Percentiles rank a stretch among this genome's conserved stretches.
These are phyloP conservation scores for Puntigrus tetrazona DNA, from an alignment of 2,113 vertebrate genomes.

Conservation along the genomic window DNA sequence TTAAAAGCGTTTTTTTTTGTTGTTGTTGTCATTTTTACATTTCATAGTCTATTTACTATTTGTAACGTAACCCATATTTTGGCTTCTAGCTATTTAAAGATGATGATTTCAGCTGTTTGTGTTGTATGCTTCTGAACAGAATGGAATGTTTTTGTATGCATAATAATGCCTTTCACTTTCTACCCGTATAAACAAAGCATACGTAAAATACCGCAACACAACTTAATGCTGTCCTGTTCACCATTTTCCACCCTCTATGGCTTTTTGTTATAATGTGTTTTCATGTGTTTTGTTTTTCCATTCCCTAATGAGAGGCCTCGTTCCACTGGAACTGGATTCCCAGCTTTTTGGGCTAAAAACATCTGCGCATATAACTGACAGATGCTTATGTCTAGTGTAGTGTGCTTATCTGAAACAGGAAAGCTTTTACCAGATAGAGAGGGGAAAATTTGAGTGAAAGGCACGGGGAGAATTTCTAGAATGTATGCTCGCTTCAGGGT, in stretches of 20 bases:
- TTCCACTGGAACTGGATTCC: conserved; percentile 8
- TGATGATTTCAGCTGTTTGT: neutral
- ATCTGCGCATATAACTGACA: conserved; percentile 17
- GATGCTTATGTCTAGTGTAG: conserved; percentile 32
- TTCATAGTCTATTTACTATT: neutral
- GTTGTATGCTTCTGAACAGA: neutral
- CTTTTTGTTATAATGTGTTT: conserved; percentile 48
- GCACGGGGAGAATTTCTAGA: neutral
- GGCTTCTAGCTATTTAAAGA: neutral
- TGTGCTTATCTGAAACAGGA: conserved; percentile 31
- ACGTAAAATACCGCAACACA: neutral
- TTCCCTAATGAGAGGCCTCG: conserved; percentile 32
- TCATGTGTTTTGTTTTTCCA: conserved; percentile 42
- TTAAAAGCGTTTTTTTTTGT: too few relatives aligned
- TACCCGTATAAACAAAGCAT: neutral
- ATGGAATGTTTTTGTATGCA: neutral
- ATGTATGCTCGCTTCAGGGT: neutral
- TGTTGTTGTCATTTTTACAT: neutral
- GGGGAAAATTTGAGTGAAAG: neutral
- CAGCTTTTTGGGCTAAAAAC: conserved; percentile 20
- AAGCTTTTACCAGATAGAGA: conserved; percentile 7
- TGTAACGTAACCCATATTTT: neutral
- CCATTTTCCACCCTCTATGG: conserved; percentile 45
- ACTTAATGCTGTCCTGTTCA: conserved; percentile 2
- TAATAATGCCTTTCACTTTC: neutral